Evolutionary conservation across 2,113 vertebrate genomes (phyloP).

Genomic region (Anseranas semipalmata): DNA sequence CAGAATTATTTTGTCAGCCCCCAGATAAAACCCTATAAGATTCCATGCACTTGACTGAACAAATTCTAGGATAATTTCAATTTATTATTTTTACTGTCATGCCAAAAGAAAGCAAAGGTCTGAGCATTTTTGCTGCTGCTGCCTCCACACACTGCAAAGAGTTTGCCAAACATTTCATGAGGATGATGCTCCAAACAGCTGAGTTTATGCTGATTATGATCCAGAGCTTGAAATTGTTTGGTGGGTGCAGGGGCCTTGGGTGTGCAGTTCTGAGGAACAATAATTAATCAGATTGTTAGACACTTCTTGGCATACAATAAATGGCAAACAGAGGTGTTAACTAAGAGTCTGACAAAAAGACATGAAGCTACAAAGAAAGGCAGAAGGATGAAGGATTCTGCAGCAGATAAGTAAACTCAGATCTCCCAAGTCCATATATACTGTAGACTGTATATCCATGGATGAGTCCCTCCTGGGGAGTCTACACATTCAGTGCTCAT

Average conservation of each 20-base stretch:
- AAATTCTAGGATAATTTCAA: slow-evolving; percentile 7
- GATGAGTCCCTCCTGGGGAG: background rate
- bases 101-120: background rate
- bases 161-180: background rate
- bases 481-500: background rate
- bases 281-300: background rate
- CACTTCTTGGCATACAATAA: background rate
- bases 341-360: background rate
- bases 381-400: background rate
- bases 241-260: background rate
- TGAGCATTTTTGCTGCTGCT: background rate
- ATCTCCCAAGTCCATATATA: background rate
- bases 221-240: background rate
- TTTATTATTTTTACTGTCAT: background rate
- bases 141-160: background rate
- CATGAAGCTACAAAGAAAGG: background rate
- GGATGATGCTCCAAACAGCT: background rate
- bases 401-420: background rate
- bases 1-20: slow-evolving; percentile 12
- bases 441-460: background rate
- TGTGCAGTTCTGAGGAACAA: background rate
- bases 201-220: background rate
- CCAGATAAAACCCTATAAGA: background rate
- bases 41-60: background rate
- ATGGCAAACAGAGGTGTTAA: background rate